Base-by-base conservation (phyloP, 2,888 invertebrate genomes). In the Julus scandinavius region DNA sequence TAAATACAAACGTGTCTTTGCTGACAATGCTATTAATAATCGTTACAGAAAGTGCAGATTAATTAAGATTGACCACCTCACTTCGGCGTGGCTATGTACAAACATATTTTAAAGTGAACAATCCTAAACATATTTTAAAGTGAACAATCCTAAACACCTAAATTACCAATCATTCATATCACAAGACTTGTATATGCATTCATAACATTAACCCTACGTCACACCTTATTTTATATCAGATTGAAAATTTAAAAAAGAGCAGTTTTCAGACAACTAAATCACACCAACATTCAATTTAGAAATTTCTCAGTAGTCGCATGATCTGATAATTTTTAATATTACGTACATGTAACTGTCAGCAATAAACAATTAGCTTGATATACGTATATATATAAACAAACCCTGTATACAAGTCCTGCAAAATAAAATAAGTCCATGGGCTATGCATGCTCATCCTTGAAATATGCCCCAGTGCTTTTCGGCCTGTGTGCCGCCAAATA, bases 11-110 rank as follows among this genome's bases (percentile, higher is more conserved):
- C 80, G 0, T 80, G 80, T 80, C 38, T 38, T 38, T 80, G 38
- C 29, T 80, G 80, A 38, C 80, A 80, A 38, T 38, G 80, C 13
- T 29, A 38, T 80, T 80, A 38, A 80, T 80, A 80, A 80, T 9
- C 0, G 29, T 80, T 13, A 80, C 29, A 38, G 13, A 20, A 80
- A 38, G 7, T 38, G 13, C 38, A 80, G 11, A 38, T 80, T 80
- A 80, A 45, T 80, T 80, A 80, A 29, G 38, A 38, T 80, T 38
- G 80, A 80, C 80, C 80, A 80, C 80, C 80, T 80, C 80, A 38
- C 29, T 72, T 72, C 72, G 72, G 6, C 72, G 72, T 72, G 72
- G 29, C 29, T 72, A 72, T 72, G 72, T 72, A 72, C 1, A 29
- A 29, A 17, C 29, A 29, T n/a, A n/a, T n/a, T n/a, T n/a, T n/a